Evolutionary conservation across 2,797 vertebrate species (phyloP).

Genomic region (Apodemus agrarius): DNA sequence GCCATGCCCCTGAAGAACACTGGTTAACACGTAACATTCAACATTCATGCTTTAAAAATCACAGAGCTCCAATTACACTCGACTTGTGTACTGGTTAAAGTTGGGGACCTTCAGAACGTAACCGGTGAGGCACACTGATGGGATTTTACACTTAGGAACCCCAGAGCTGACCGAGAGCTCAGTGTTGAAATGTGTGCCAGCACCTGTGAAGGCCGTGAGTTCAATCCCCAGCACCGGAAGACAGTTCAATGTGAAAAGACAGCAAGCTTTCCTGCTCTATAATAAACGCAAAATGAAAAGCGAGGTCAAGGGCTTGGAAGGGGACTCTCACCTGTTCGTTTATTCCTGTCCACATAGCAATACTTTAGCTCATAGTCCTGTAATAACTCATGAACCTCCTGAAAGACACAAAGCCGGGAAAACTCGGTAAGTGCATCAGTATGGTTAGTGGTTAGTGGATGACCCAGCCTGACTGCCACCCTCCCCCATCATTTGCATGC

Average conservation of each 20-base stretch:
- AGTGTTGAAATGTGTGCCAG: background rate
- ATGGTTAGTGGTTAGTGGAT: background rate
- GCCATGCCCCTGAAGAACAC: background rate
- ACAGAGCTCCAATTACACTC: background rate
- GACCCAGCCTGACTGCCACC: background rate
- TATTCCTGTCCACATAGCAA: constrained; percentile 99
- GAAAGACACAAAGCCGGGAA: constrained; percentile 73
- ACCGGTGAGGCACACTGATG: background rate
- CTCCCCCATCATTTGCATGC: no score
- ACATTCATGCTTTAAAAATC: background rate
- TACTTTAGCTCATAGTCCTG: constrained; percentile 98
- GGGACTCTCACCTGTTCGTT: constrained; percentile 95
- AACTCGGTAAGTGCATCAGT: constrained; percentile 7
- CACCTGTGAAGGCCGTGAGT: background rate
- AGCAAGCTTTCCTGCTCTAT: background rate
- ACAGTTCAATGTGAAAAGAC: background rate
- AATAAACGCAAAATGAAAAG: background rate
- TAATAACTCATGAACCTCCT: constrained; percentile 98
- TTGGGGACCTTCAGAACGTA: constrained; percentile 40
- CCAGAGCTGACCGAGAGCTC: background rate
- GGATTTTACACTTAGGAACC: background rate
- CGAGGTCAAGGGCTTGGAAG: background rate
- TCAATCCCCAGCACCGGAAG: background rate
- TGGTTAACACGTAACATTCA: background rate
- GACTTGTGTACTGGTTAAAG: background rate